Evolutionary conservation across 92 coral and sea anemone genomes (phyloP).

Genomic region (Phenganax subtilis): DNA sequence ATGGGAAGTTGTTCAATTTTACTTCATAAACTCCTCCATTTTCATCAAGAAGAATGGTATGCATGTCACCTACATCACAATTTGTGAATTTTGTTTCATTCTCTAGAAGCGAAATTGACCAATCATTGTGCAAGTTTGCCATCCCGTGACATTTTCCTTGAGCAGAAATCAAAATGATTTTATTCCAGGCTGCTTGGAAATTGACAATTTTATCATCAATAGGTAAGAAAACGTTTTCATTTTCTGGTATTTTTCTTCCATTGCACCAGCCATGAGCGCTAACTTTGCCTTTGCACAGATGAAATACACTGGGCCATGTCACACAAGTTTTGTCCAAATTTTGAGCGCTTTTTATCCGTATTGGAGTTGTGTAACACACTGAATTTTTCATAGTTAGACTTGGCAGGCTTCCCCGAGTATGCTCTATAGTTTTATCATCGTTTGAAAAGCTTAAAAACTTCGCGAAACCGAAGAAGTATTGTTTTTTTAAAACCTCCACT

Average conservation of each 20-base stretch:
- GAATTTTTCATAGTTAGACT: neutral
- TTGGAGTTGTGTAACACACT: neutral
- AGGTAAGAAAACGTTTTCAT: conserved; percentile 24
- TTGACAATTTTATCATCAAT: neutral
- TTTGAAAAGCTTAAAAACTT: conserved; percentile 22
- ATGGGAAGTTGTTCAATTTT: no score
- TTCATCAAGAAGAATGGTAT: conserved; percentile 17
- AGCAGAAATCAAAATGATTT: conserved; percentile 47
- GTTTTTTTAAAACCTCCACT: neutral
- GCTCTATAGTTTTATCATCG: neutral
- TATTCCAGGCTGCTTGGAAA: conserved; percentile 42
- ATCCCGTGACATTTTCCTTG: conserved; percentile 45
- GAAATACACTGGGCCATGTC: conserved; percentile 11
- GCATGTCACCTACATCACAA: conserved; percentile 22
- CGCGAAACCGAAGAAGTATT: conserved; percentile 22
- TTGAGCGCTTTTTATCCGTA: neutral
- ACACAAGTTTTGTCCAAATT: conserved; percentile 13
- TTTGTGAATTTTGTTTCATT: conserved; percentile 10
- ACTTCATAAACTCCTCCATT: conserved; percentile 3
- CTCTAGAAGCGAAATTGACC: neutral
- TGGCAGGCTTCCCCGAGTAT: neutral
- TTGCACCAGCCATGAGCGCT: conserved; percentile 19
- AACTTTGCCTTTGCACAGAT: conserved; percentile 4
- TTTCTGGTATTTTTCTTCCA: conserved; percentile 6
- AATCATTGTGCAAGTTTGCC: conserved; percentile 28